Percentiles rank a stretch among this genome's conserved stretches.
Conservation (phyloP, 2,113 vertebrate species). For the Nymphicus hollandicus region DNA sequence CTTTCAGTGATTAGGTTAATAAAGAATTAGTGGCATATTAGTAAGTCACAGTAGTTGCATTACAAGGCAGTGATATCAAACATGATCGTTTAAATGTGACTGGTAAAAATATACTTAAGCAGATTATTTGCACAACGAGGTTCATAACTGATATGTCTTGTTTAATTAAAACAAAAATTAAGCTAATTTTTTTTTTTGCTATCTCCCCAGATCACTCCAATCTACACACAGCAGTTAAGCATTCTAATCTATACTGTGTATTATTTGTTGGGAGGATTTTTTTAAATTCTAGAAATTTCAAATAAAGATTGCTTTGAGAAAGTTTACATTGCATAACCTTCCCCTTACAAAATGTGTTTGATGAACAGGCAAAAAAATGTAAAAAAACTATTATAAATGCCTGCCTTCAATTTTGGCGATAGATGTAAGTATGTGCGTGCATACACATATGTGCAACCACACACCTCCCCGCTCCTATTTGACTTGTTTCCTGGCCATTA, state of each 20-base stretch:
- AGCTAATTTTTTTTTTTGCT: neutral
- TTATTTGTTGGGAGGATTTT: neutral
- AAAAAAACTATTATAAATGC: neutral
- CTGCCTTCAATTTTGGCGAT: neutral
- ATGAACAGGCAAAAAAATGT: neutral
- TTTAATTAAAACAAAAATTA: slow-evolving; percentile 31
- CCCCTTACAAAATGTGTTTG: neutral
- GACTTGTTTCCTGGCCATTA: neutral
- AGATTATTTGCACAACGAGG: neutral
- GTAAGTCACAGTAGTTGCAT: neutral
- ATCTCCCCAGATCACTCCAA: neutral
- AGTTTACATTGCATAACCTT: neutral
- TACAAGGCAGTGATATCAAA: neutral
- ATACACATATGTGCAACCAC: no score
- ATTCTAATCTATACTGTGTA: neutral
- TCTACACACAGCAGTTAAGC: neutral
- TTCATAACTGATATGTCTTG: neutral
- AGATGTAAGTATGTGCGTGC: neutral
- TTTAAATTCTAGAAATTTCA: neutral
- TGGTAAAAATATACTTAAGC: neutral
- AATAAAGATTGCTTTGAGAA: neutral
- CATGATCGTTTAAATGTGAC: neutral
- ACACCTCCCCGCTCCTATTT: no score
- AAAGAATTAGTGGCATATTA: slow-evolving; percentile 19
- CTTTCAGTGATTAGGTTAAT: neutral